These are phyloP conservation scores for Agapostemon virescens DNA, from an alignment of 2,888 invertebrate species.

Conservation along the genomic window DNA sequence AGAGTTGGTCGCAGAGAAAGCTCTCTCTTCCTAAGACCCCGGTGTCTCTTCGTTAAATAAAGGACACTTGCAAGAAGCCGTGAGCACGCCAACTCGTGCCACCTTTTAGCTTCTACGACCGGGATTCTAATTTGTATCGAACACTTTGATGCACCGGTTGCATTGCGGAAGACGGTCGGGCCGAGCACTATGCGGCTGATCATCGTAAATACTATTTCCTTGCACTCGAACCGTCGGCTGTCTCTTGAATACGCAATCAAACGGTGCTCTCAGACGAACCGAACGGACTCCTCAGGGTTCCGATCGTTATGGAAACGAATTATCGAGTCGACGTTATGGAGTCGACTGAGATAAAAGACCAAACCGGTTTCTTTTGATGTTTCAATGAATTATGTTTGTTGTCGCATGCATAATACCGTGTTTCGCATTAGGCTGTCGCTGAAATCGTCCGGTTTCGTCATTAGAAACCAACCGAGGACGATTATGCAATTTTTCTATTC, in stretches of 20 bases:
- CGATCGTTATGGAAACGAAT: slow-evolving; percentile 14
- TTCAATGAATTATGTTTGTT: slow-evolving; percentile 7
- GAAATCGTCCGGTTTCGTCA: not conserved
- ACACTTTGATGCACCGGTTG: not conserved
- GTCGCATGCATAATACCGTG: not conserved
- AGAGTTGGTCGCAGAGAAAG: slow-evolving; percentile 23
- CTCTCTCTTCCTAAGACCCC: not conserved
- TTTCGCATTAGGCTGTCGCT: not conserved
- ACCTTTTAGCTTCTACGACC: slow-evolving; percentile 21
- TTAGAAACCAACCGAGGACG: not conserved
- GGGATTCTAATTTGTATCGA: slow-evolving; percentile 5
- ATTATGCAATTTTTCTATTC: not conserved
- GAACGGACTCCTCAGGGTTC: not conserved
- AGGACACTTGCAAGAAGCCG: slow-evolving; percentile 14
- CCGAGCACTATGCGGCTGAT: not conserved
- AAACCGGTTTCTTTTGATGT: not conserved
- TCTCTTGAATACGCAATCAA: slow-evolving; percentile 13
- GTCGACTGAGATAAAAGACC: not conserved
- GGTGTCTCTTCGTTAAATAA: slow-evolving; percentile 26
- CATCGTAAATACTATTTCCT: not conserved
- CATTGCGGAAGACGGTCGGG: not conserved
- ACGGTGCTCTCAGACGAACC: not conserved
- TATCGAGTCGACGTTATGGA: no score
- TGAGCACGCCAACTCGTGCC: not conserved
- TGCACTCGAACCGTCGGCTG: not conserved